Conservation (phyloP, 2,888 invertebrate species). For the Scrobipalpa costella region DNA sequence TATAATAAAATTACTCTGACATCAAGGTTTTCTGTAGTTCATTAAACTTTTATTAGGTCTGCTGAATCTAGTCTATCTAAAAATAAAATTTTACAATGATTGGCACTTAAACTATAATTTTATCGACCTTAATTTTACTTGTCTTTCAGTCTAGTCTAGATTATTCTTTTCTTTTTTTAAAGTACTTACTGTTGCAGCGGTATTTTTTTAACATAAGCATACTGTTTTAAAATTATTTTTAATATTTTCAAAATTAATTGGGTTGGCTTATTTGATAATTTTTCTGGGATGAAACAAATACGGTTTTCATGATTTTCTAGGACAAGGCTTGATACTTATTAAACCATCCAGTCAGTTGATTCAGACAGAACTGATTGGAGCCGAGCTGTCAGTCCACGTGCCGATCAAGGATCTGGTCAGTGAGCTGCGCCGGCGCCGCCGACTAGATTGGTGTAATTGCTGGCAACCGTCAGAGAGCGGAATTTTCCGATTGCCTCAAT, state of each 20-base stretch:
- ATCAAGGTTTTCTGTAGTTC: not conserved
- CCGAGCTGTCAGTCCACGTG: slow-evolving; percentile 14
- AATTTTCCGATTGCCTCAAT: slow-evolving; percentile 59
- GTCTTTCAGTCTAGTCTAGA: too few relatives aligned
- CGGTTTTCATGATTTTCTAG: not conserved
- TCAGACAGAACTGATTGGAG: not conserved
- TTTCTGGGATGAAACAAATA: too few relatives aligned
- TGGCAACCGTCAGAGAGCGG: slow-evolving; percentile 56
- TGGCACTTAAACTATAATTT: not conserved
- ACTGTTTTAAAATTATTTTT: too few relatives aligned
- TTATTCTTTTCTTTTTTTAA: too few relatives aligned
- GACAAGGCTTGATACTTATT: not conserved
- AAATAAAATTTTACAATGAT: not conserved
- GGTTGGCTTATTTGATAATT: too few relatives aligned
- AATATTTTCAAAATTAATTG: too few relatives aligned
- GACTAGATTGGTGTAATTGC: slow-evolving; percentile 66
- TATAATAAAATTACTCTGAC: not conserved
- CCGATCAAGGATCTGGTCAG: slow-evolving; percentile 35
- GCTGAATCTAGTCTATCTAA: not conserved
- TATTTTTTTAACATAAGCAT: too few relatives aligned
- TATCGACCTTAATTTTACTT: not conserved
- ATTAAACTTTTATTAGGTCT: slow-evolving; percentile 5
- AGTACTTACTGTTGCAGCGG: too few relatives aligned
- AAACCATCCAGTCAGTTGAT: not conserved
- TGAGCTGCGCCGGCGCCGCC: slow-evolving; percentile 33